Percentiles rank a stretch among this genome's conserved stretches.
Evolutionary conservation across 1,140 invertebrate genomes (phyloP).

Genomic region (Drosophila bocki): DNA sequence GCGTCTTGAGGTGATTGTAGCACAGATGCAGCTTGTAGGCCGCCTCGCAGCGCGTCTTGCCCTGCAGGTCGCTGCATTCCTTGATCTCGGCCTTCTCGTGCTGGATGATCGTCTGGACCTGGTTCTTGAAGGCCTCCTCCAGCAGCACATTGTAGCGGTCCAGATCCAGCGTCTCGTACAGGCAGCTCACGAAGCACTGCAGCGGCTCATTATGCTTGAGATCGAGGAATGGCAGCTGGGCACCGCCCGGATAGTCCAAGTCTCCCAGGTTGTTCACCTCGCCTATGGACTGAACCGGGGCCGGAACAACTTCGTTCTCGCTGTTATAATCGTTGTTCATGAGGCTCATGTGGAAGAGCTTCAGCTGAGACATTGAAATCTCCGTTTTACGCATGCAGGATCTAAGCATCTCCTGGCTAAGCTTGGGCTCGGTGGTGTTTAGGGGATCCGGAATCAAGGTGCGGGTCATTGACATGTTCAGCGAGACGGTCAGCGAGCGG

Average conservation of each 20-base stretch:
- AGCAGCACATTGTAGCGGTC: conserved; percentile 64
- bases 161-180: conserved; percentile 63
- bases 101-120: conserved; percentile 56
- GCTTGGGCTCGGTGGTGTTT: conserved; percentile 14
- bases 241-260: conserved; percentile 42
- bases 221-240: conserved; percentile 50
- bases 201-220: conserved; percentile 66
- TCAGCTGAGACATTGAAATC: conserved; percentile 72
- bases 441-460: conserved; percentile 41
- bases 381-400: conserved; percentile 68
- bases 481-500: conserved; percentile 80
- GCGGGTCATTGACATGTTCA: conserved; percentile 71
- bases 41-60: conserved; percentile 66
- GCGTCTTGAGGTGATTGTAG: conserved; percentile 71
- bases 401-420: conserved; percentile 65
- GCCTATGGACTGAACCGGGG: conserved; percentile 30
- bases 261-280: conserved; percentile 55
- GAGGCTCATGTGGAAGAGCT: conserved; percentile 72
- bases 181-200: conserved; percentile 70
- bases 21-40: conserved; percentile 76
- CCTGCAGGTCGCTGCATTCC: conserved; percentile 62
- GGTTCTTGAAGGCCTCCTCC: conserved; percentile 63
- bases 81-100: conserved; percentile 56
- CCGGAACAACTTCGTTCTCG: conserved; percentile 43
- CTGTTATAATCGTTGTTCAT: conserved; percentile 57